phyloP scores from a whole-genome alignment of 2,113 vertebrate species.

The Panthera uncia region DNA sequence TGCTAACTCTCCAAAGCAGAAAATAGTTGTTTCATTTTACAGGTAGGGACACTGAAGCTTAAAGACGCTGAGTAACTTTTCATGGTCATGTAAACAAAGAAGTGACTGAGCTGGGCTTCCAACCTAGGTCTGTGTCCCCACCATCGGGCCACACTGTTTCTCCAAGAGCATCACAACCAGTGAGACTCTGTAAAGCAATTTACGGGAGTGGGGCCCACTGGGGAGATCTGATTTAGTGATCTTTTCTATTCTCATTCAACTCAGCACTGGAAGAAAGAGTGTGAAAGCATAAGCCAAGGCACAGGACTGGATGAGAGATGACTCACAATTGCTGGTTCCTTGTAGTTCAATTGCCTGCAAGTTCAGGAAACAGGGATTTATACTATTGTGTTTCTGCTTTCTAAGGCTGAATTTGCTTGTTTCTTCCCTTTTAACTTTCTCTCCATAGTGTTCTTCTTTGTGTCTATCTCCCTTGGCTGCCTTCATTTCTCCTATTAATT shows the following conservation, averaged over 20 bases:
- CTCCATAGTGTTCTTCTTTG: not conserved
- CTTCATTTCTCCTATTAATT: not conserved
- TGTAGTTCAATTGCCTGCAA: not conserved
- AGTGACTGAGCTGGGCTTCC: not conserved
- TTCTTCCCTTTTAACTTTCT: not conserved
- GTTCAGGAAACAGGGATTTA: not conserved
- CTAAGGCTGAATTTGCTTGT: not conserved
- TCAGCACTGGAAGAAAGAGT: not conserved
- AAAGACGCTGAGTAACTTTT: not conserved
- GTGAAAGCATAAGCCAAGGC: not conserved
- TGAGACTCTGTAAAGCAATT: not conserved
- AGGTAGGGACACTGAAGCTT: not conserved
- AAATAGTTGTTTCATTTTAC: not conserved
- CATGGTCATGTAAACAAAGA: not conserved
- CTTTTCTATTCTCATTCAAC: not conserved
- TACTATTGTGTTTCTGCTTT: not conserved
- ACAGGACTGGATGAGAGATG: not conserved
- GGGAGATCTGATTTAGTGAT: not conserved
- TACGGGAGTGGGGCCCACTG: not conserved
- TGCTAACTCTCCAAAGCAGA: not conserved
- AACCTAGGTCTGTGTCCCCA: not conserved
- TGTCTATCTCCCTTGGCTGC: not conserved
- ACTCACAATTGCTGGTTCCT: not conserved
- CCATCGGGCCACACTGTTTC: rapidly evolving
- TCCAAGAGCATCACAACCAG: not conserved